Base-by-base conservation (phyloP, 2,888 invertebrate genomes). In the Acleris literana region DNA sequence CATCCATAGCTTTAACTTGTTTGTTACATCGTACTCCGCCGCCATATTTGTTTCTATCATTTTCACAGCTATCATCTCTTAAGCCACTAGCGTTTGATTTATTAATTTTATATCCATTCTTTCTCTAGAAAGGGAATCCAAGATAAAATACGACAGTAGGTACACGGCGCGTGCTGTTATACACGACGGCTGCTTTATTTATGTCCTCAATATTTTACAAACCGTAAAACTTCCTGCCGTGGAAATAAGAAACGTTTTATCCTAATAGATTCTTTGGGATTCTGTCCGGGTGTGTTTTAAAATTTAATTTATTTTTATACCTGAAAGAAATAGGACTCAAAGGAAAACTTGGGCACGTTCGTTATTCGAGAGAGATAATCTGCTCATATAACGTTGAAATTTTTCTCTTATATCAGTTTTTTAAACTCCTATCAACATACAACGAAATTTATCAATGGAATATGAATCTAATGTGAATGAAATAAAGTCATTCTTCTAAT, bases 191-290 rank as follows among this genome's bases (percentile, higher is more conserved):
- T 76, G 77, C 81, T 80, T 91, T 91, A 91, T 91, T 91, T 91
- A 91, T 90, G 85, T 81, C 85, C 87, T 83, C 89, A 89, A 91
- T 90, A 91, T 91, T 90, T 91, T 87, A 91, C 90, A 90, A 90
- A 87, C 88, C 90, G 89, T 90, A 90, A 91, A 90, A 90, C 87
- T 90, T 88, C 81, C 79, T 79, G 84, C 80, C 83, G 84, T 84
- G 84, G 85, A 88, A 90, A 88, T 86, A 87, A 85, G 82, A 81
- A 87, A 87, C 83, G 86, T 86, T 90, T 90, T 88, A 89, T 85
- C 87, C 85, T 88, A 88, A 88, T 87, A 88, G 83, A 85, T 88
- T 83, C 83, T 79, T 82, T 78, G 72, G 74, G 71, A 79, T 77
- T 76, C 76, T 74, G 72, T 72, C 70, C 69, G 68, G 71, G 68